phyloP scores from a whole-genome alignment of 1,140 invertebrate species.

The Papilio dardanus region DNA sequence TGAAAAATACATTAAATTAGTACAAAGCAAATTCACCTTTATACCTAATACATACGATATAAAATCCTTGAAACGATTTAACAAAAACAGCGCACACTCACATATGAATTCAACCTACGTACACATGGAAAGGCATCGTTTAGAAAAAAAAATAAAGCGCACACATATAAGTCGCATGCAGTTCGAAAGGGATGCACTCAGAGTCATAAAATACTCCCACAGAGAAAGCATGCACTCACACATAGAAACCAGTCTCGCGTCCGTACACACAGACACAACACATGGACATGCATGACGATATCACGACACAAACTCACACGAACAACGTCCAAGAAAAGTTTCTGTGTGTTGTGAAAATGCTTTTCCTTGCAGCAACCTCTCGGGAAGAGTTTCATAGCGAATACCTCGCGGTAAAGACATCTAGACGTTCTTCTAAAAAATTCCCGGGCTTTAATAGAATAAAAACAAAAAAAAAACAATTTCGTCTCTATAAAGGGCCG shows the following conservation, averaged over 20 bases:
- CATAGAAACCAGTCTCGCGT: slow-evolving; percentile 48
- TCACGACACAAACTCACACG: slow-evolving; percentile 58
- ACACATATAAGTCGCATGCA: slow-evolving; percentile 81
- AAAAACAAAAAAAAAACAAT: slow-evolving; percentile 28
- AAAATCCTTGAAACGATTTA: slow-evolving; percentile 42
- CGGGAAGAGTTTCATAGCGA: slow-evolving; percentile 82
- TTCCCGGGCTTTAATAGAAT: slow-evolving; percentile 39
- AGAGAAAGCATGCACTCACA: slow-evolving; percentile 50
- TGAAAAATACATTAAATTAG: slow-evolving; percentile 78
- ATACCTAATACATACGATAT: slow-evolving; percentile 23
- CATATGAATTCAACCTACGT: slow-evolving; percentile 59
- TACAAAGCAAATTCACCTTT: slow-evolving; percentile 50
- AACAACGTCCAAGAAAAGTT: slow-evolving; percentile 69
- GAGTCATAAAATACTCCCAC: slow-evolving; percentile 80
- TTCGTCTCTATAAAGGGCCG: slow-evolving; percentile 28
- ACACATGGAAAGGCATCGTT: slow-evolving; percentile 69
- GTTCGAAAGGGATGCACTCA: slow-evolving; percentile 82
- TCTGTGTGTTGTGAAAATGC: slow-evolving; percentile 80
- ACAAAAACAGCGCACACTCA: slow-evolving; percentile 74
- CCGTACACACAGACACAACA: slow-evolving; percentile 61
- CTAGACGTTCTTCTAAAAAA: slow-evolving; percentile 73
- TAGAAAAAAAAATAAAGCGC: slow-evolving; percentile 80
- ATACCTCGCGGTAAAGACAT: slow-evolving; percentile 82
- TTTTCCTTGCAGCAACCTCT: slow-evolving; percentile 82
- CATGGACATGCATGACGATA: slow-evolving; percentile 57